Percentiles rank a stretch among this genome's conserved stretches.
Evolutionary conservation across 2,888 invertebrate genomes (phyloP).

Genomic region (Lithophane leautieri): DNA sequence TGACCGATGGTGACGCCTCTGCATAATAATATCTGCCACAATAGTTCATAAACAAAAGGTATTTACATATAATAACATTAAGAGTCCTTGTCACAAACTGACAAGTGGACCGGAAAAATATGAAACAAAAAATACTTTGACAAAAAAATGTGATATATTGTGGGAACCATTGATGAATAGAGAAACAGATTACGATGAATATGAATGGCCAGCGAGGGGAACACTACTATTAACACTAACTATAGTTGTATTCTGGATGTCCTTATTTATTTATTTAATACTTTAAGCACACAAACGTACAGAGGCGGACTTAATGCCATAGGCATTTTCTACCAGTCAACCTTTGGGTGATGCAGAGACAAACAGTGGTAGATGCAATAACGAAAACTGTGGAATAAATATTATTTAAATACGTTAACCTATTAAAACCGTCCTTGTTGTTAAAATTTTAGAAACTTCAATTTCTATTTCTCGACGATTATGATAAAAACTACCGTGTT

Average conservation of each 20-base stretch:
- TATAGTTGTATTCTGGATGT: neutral
- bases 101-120: conserved; percentile 73
- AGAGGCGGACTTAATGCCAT: no score
- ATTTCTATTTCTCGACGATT: neutral
- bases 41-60: conserved; percentile 50
- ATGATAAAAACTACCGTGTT: neutral
- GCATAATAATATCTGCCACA: conserved; percentile 41
- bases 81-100: conserved; percentile 65
- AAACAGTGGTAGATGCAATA: no score
- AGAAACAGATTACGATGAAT: neutral
- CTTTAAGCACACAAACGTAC: neutral
- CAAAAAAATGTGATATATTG: conserved; percentile 61
- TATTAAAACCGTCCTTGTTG: no score
- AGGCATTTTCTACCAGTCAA: no score
- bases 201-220: neutral
- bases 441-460: neutral
- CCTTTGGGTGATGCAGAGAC: no score
- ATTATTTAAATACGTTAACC: no score
- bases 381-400: no score
- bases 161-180: conserved; percentile 26
- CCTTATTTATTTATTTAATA: no score
- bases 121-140: conserved; percentile 49
- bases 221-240: no score
- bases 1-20: conserved; percentile 37
- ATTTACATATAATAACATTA: conserved; percentile 44